Base-by-base conservation (phyloP, 2,113 vertebrate species). In the Platichthys stellatus region DNA sequence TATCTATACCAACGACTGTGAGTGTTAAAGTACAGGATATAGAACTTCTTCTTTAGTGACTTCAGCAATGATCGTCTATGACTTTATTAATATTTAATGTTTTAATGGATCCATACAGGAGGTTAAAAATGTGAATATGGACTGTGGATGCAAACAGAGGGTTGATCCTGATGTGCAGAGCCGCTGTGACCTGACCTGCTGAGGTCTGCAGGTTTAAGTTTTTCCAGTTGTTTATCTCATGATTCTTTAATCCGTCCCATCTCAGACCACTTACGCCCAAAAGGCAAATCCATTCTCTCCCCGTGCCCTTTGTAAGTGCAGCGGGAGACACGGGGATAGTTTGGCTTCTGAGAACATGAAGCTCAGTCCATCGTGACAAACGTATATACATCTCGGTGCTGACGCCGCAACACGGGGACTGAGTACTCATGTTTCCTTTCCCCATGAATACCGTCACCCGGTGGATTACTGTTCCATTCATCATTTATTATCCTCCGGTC, bases 231-330 rank as follows among this genome's bases (percentile, higher is more conserved):
- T 89, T 88, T 76, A 83, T 82, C 85, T 91, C 90, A 92, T 92
- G 84, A 91, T 90, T 91, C 53, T 92, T 91, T 92, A 53, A 93
- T 93, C 62, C 35, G 24, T 21, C 58, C 74, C 70, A 69, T 80
- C 83, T 91, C 83, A 82, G 69, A 83, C 83, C 92, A 90, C 89
- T 91, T 88, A 90, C 75, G 66, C 74, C 75, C 86, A 86, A 90
- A 87, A 87, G 71, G 57, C 69, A 76, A 88, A 89, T 24, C 75
- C 80, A 72, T 84, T 82, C 77, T 70, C 14, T 31, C 43, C 15
- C 26, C 24, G 45, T 83, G 82, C 28, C 73, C 74, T 76, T 82
- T 53, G 12, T 67, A 63, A 83, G 79, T 80, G 81, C 79, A 71
- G 66, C 2, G 17, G 38, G 70, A 73, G 54, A 76, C 35, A n/a